Evolutionary conservation across 2,797 vertebrate species (phyloP).

Genomic region (Mus minutoides): DNA sequence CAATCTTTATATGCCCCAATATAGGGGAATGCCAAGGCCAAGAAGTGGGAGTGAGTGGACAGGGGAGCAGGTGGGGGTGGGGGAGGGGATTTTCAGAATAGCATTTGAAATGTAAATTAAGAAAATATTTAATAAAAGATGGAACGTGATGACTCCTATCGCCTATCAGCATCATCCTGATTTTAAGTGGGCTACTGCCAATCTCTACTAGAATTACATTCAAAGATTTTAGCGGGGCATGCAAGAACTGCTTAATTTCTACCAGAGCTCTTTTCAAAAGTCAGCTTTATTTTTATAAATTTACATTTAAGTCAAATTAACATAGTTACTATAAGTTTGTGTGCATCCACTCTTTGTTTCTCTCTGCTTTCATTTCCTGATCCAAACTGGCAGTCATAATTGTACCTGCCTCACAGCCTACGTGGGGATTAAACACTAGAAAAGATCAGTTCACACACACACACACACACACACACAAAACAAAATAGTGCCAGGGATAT

Average conservation of each 20-base stretch:
- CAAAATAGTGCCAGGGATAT: not conserved
- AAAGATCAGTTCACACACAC: not conserved
- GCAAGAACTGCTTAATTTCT: not conserved
- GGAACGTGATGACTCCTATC: not conserved
- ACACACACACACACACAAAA: not conserved
- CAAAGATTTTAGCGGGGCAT: not conserved
- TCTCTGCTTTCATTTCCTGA: not conserved
- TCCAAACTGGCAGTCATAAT: not conserved
- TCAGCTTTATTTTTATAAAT: not conserved
- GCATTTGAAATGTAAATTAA: too few relatives aligned
- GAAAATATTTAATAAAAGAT: too few relatives aligned
- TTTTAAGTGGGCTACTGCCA: not conserved
- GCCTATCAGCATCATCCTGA: not conserved
- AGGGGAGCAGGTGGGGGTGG: too few relatives aligned
- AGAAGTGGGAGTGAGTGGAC: too few relatives aligned
- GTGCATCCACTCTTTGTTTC: not conserved
- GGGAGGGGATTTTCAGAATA: too few relatives aligned
- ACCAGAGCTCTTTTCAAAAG: not conserved
- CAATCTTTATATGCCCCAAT: too few relatives aligned
- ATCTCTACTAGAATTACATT: not conserved
- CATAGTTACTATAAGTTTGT: not conserved
- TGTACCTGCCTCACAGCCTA: not conserved
- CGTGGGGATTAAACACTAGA: not conserved
- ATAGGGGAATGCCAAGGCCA: too few relatives aligned
- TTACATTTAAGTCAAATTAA: not conserved